Evolutionary conservation across 1,140 invertebrate genomes (phyloP), one percentile per base, ranked within the genome.

Genomic region (Dreissena polymorpha): DNA sequence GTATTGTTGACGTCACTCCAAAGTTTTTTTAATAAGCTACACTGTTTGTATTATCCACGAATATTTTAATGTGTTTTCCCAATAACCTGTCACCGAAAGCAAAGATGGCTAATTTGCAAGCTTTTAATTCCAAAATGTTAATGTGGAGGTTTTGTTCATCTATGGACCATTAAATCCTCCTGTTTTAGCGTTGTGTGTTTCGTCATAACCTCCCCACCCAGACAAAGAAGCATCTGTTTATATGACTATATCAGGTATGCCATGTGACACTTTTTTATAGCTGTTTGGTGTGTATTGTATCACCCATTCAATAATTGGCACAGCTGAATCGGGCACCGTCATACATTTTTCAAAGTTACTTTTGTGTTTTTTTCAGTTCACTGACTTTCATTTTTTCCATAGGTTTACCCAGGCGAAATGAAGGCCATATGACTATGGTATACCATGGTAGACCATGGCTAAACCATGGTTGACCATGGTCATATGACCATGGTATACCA

Each of bases 61-160:
- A 73, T 18, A 73, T 53, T 55, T n/a, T 39, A 0, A 55, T 57
- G 16, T 73, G 69, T 51, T 18, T 25, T 14, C 53, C 21, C n/a
- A 10, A 21, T 25, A 49, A 2, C 39, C 14, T 57, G 2, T 51
- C 14, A 21, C 71, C 53, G 16, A 85, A 57, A 29, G 67, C 25
- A n/a, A 76, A 25, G 21, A 64, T 81, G 18, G 55, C 65, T 49
- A 73, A 55, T 55, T 55, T n/a, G 27, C 71, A 73, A 16, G 77
- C 71, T 72, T 81, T 76, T 18, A 84, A 49, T 68, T 78, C 83
- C 14, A 79, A 25, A 13, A 67, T 50, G 70, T 84, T 84, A 16
- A 85, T 85, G 50, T 85, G 84, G 10, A 53, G 6, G n/a, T 70
- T 71, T 65, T 78, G 72, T 64, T 81, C 72, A 8, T 25, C 50